phyloP scores from a whole-genome alignment of 2,888 invertebrate species.

The Acanthococcus lagerstroemiae region DNA sequence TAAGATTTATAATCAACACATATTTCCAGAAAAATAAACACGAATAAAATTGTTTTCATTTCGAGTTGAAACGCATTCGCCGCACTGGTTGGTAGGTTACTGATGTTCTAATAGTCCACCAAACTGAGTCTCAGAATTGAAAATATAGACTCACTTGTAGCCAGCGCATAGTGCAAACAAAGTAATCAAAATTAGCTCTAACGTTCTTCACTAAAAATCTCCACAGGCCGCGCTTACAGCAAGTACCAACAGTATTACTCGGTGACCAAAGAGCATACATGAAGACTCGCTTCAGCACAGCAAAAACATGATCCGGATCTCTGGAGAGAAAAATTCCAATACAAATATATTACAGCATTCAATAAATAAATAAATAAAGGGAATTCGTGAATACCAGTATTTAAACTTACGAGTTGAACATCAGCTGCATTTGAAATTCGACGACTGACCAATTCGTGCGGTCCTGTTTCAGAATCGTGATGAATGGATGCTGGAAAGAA shows the following conservation, averaged over 20 bases:
- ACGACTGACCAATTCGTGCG: not conserved
- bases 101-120: too few relatives aligned
- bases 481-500: conserved; percentile 5
- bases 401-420: conserved; percentile 6
- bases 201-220: conserved; percentile 6
- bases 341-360: too few relatives aligned
- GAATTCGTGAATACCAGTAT: not conserved
- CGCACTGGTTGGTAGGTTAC: too few relatives aligned
- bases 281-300: not conserved
- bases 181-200: not conserved
- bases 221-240: conserved; percentile 5
- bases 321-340: not conserved
- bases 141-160: not conserved
- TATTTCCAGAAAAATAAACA: too few relatives aligned
- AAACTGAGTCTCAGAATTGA: too few relatives aligned
- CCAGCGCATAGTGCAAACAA: conserved; percentile 4
- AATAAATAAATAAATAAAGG: not conserved
- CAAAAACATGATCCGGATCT: not conserved
- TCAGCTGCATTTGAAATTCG: conserved; percentile 9
- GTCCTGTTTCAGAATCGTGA: conserved; percentile 8
- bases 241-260: not conserved
- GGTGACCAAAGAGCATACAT: conserved; percentile 14
- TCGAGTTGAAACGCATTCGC: too few relatives aligned
- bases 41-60: too few relatives aligned
- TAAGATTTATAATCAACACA: too few relatives aligned